Conservation (phyloP, 2,888 invertebrate species). For the Elmis aenea region DNA sequence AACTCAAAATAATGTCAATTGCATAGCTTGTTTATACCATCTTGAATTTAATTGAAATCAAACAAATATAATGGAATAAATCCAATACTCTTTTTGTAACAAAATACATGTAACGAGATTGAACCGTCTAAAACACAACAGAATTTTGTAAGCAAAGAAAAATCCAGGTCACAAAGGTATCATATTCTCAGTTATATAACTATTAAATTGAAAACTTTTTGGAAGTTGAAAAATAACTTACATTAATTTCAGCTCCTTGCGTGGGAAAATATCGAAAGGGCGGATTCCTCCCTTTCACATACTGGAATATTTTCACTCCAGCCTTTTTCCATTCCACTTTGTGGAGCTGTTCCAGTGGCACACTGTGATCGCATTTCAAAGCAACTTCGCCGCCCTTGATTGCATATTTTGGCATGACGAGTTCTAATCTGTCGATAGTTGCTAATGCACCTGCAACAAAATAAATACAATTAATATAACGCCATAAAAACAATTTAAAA, state of each 20-base stretch:
- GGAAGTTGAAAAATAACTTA: constrained; percentile 49
- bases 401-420: constrained; percentile 58
- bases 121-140: no score
- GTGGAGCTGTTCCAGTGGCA: constrained; percentile 66
- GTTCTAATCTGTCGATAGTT: constrained; percentile 42
- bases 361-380: constrained; percentile 71
- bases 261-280: constrained; percentile 65
- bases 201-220: constrained; percentile 1
- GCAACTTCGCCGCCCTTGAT: constrained; percentile 66
- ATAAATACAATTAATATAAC: background rate
- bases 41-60: no score
- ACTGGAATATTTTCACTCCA: constrained; percentile 73
- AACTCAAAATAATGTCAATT: no score
- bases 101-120: no score
- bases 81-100: no score
- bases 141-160: no score
- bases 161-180: no score
- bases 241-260: constrained; percentile 70
- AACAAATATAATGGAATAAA: no score
- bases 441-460: constrained; percentile 35
- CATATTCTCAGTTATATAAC: no score
- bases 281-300: constrained; percentile 70
- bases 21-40: no score
- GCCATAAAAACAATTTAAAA: constrained; percentile 21
- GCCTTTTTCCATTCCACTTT: constrained; percentile 72